Conservation (phyloP, 2,888 invertebrate species). For the Leptinotarsa haldemani region DNA sequence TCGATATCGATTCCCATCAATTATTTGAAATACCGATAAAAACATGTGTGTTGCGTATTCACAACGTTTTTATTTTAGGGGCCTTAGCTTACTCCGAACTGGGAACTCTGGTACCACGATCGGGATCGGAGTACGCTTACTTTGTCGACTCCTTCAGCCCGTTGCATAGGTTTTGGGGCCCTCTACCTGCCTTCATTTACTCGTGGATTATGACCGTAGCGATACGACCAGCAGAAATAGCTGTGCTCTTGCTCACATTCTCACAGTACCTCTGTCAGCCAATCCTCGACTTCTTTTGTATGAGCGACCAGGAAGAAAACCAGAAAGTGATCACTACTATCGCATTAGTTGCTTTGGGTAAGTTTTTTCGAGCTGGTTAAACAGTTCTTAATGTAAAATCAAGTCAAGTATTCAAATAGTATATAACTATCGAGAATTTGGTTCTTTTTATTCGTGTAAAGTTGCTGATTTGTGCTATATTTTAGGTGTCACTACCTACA, state of each 20-base stretch:
- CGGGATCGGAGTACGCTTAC: slow-evolving; percentile 86
- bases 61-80: slow-evolving; percentile 66
- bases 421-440: no score
- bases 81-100: slow-evolving; percentile 85
- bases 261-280: slow-evolving; percentile 81
- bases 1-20: no score
- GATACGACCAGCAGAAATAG: slow-evolving; percentile 81
- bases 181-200: slow-evolving; percentile 79
- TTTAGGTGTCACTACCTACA: slow-evolving; percentile 80
- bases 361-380: slow-evolving; percentile 53
- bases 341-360: slow-evolving; percentile 75
- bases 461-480: slow-evolving; percentile 41
- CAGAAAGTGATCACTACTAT: slow-evolving; percentile 72
- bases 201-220: slow-evolving; percentile 83
- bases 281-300: slow-evolving; percentile 67
- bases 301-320: slow-evolving; percentile 59
- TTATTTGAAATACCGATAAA: no score
- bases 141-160: slow-evolving; percentile 79
- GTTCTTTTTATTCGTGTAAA: no score
- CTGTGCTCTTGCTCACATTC: slow-evolving; percentile 81
- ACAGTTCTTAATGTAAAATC: no score
- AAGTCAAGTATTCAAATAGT: no score
- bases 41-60: background rate
- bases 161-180: slow-evolving; percentile 77
- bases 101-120: slow-evolving; percentile 81